These are phyloP conservation scores for Byasa hedistus DNA, from an alignment of 2,888 invertebrate genomes.

Conservation along the genomic window DNA sequence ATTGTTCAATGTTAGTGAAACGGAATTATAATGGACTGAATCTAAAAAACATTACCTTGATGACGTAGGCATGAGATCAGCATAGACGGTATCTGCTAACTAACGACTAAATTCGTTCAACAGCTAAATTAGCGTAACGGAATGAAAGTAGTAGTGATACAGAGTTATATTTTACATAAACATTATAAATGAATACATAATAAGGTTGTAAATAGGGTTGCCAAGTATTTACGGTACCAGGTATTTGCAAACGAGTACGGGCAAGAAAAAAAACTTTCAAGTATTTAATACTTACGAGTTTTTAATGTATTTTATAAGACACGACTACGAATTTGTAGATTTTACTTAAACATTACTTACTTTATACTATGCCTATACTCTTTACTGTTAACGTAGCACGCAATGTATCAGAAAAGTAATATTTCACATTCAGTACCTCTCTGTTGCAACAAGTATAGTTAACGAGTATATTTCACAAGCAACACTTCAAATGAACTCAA, in stretches of 20 bases:
- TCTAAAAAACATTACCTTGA: not conserved
- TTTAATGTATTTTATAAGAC: too few relatives aligned
- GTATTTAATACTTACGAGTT: too few relatives aligned
- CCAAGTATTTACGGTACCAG: too few relatives aligned
- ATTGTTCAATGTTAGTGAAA: not conserved
- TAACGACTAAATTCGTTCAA: not conserved
- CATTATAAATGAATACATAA: not conserved
- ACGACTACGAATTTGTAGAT: too few relatives aligned
- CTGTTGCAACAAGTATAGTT: too few relatives aligned
- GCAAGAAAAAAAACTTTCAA: too few relatives aligned
- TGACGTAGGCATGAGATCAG: slow-evolving; percentile 1
- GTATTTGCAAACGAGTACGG: too few relatives aligned
- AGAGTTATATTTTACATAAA: not conserved
- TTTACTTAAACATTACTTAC: too few relatives aligned
- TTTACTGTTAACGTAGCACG: too few relatives aligned
- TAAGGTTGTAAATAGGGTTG: not conserved
- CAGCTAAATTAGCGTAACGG: not conserved
- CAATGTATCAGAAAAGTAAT: too few relatives aligned
- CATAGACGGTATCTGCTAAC: not conserved
- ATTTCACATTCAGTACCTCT: too few relatives aligned
- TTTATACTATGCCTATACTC: too few relatives aligned
- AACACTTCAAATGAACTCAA: not conserved
- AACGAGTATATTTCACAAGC: not conserved
- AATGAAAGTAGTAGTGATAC: not conserved
- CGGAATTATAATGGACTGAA: not conserved